phyloP scores from a whole-genome alignment of 2,888 invertebrate genomes.

The Oscheius sp. region DNA sequence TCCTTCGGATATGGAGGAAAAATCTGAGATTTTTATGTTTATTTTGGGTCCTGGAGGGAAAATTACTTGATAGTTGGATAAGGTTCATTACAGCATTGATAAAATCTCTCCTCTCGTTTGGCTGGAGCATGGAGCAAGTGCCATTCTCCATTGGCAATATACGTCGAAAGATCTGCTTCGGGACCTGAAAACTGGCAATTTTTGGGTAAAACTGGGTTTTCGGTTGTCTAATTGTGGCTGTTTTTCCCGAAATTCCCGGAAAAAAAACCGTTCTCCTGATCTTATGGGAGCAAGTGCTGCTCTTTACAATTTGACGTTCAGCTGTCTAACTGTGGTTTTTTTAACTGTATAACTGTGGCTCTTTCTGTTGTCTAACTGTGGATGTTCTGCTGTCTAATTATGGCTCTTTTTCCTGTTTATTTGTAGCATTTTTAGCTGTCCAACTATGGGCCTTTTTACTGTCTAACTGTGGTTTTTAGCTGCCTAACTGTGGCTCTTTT shows the following conservation, averaged over 20 bases:
- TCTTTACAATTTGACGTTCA: no score
- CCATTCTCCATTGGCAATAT: slow-evolving; percentile 66
- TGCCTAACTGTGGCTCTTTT: no score
- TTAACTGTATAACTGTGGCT: no score
- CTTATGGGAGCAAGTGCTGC: no score
- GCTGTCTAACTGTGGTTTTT: neutral
- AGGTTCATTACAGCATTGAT: slow-evolving; percentile 86
- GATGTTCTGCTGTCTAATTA: no score
- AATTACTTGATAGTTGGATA: slow-evolving; percentile 75
- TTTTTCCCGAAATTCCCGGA: no score
- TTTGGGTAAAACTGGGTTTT: neutral
- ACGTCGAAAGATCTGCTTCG: slow-evolving; percentile 61
- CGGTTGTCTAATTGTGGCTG: no score
- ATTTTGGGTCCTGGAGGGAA: neutral
- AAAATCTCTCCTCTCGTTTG: slow-evolving; percentile 72
- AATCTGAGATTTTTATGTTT: slow-evolving; percentile 36
- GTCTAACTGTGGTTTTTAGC: no score
- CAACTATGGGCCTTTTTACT: no score
- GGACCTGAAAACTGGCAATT: no score
- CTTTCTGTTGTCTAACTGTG: no score
- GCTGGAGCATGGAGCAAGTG: slow-evolving; percentile 69
- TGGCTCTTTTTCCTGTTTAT: neutral
- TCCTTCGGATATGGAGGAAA: slow-evolving; percentile 47
- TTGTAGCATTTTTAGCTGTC: no score
- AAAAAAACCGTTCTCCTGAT: neutral